phyloP scores from a whole-genome alignment of 2,113 vertebrate species.

The Epinephelus moara region DNA sequence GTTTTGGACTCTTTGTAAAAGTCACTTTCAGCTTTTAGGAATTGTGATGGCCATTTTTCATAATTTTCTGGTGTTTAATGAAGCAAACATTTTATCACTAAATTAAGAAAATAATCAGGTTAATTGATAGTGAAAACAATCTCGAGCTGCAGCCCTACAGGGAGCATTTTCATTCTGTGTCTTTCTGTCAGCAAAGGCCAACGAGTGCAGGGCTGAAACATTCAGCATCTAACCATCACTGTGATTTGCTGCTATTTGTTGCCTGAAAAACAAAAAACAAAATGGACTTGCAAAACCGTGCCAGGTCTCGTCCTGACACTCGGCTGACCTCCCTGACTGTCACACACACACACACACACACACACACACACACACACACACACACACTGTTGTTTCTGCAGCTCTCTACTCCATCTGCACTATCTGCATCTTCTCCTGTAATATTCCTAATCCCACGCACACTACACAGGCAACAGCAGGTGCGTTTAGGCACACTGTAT shows the following conservation, averaged over 20 bases:
- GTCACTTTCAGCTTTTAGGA: neutral
- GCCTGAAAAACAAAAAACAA: neutral
- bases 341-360: neutral
- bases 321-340: constrained; percentile 5
- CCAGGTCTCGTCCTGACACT: constrained; percentile 3
- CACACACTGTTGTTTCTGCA: constrained; percentile 5
- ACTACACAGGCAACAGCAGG: constrained; percentile 45
- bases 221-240: neutral
- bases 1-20: neutral
- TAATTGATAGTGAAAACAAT: neutral
- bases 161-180: neutral
- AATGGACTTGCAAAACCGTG: neutral
- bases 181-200: neutral
- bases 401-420: constrained; percentile 15
- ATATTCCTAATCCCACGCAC: constrained; percentile 46
- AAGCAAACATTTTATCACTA: neutral
- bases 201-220: neutral
- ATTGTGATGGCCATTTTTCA: neutral
- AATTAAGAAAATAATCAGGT: neutral
- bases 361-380: neutral
- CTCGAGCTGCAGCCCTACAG: neutral
- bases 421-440: constrained; percentile 26
- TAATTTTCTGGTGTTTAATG: neutral
- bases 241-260: constrained; percentile 12
- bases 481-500: constrained; percentile 59